Base-by-base conservation (phyloP, 2,797 vertebrate species). In the Eleutherodactylus coqui region DNA sequence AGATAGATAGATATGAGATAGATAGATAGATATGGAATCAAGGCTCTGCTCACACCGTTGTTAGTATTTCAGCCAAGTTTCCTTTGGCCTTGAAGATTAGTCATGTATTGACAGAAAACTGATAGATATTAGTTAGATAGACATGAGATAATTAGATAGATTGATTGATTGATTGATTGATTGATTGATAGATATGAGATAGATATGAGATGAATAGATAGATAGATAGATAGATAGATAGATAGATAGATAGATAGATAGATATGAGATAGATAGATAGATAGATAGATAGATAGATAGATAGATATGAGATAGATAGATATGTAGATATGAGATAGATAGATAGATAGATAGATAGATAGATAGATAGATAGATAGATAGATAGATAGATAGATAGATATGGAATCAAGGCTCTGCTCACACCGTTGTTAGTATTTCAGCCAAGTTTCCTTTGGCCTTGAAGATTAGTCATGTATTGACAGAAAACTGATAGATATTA, bases 151-250 rank as follows among this genome's bases (percentile, higher is more conserved):
- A 9, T 32, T 67, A 67, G 62, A 67, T 32, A 67, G 62, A 67
- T 32, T 32, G 69, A 72, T 41, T 41, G 69, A 43, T 43, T 41
- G 67, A 70, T 41, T n/a, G 21, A 70, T 41, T 38, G 67, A 70
- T 41, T 38, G 69, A 72, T 41, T 41, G 70, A 73, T 73, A 73
- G 70, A 73, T 73, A n/a, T n/a, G n/a, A n/a, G n/a, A n/a, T n/a
- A n/a, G n/a, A n/a, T n/a, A n/a, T n/a, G n/a, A 73, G 41, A 47
- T 45, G 29, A 24, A 45, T 73, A 73, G 70, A 73, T 73, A 73
- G 70, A 73, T 73, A 73, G 70, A 45, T 69, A 73, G 55, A 58
- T 58, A 58, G 53, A 58, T 58, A 58, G 53, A 21, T 17, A 53
- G 11, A 49, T 45, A 45, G 43, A 45, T 45, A 45, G 43, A 45